A percentile compares a stretch with the other conserved stretches of the same genome.
phyloP scores from a whole-genome alignment of 2,797 vertebrate species.

The Pseudochaenichthys georgianus region DNA sequence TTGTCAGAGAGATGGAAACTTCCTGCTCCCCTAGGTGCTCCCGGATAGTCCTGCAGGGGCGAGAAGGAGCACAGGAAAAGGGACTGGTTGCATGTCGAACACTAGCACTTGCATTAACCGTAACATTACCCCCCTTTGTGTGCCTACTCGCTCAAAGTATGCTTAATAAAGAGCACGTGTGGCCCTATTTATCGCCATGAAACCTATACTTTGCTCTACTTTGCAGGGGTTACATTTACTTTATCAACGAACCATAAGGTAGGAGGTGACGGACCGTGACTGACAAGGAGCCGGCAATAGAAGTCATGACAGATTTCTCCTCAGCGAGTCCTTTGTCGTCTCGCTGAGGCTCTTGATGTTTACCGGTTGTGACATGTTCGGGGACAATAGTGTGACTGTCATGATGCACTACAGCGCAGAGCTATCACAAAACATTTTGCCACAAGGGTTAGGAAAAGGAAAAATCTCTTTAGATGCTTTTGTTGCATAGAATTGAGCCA shows the following conservation, averaged over 20 bases:
- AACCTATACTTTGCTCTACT: neutral
- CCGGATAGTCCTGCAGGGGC: conserved; percentile 88
- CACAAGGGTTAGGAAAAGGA: conserved; percentile 24
- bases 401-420: conserved; percentile 43
- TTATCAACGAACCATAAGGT: conserved; percentile 23
- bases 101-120: neutral
- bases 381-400: conserved; percentile 69
- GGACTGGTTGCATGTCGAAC: neutral
- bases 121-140: neutral
- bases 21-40: conserved; percentile 98
- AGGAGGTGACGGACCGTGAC: conserved; percentile 27
- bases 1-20: conserved; percentile 94
- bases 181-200: no score
- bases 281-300: conserved; percentile 26
- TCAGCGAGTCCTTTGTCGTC: conserved; percentile 29
- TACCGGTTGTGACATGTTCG: conserved; percentile 55
- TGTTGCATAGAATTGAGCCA: conserved; percentile 16
- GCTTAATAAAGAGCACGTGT: no score
- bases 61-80: conserved; percentile 43
- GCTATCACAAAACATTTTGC: conserved; percentile 54
- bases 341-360: conserved; percentile 44
- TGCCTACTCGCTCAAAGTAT: no score
- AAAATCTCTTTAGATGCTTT: conserved; percentile 31
- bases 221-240: conserved; percentile 2
- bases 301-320: conserved; percentile 41